Percentiles rank a stretch among this genome's conserved stretches.
Evolutionary conservation across 2,113 vertebrate species (phyloP).

Genomic region (Smithornis capensis): DNA sequence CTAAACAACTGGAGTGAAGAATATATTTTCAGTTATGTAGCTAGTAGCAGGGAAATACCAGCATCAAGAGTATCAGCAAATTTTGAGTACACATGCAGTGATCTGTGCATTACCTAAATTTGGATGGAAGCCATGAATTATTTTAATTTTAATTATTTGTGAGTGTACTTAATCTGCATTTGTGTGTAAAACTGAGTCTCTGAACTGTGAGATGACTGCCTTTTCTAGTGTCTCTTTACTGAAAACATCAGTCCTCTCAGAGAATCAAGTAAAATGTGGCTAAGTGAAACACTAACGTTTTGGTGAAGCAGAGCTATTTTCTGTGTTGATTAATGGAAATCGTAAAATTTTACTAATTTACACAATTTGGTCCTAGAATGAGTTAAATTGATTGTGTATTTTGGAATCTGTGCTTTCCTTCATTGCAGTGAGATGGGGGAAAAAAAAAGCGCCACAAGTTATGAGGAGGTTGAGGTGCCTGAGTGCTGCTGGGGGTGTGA

Average conservation of each 20-base stretch:
- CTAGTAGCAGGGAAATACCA: background rate
- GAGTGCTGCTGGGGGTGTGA: background rate
- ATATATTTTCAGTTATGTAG: background rate
- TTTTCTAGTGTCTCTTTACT: background rate
- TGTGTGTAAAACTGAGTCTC: background rate
- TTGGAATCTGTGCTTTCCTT: background rate
- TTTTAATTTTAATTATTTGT: background rate
- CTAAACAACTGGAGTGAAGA: background rate
- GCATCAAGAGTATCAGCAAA: background rate
- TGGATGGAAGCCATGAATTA: background rate
- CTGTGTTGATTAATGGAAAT: background rate
- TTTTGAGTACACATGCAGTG: background rate
- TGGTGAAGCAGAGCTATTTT: background rate
- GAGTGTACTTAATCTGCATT: background rate
- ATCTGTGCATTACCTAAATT: background rate
- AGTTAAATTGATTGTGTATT: background rate
- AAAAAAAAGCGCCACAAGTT: background rate
- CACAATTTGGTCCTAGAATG: background rate
- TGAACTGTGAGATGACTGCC: background rate
- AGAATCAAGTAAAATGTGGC: background rate
- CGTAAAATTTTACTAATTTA: background rate
- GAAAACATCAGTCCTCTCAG: background rate
- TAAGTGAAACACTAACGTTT: background rate
- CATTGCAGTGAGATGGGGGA: background rate
- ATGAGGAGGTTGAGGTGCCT: background rate